A percentile compares a stretch with the other conserved stretches of the same genome.
Evolutionary conservation across 2,888 invertebrate species (phyloP).

Genomic region (Leptopterna dolabrata): DNA sequence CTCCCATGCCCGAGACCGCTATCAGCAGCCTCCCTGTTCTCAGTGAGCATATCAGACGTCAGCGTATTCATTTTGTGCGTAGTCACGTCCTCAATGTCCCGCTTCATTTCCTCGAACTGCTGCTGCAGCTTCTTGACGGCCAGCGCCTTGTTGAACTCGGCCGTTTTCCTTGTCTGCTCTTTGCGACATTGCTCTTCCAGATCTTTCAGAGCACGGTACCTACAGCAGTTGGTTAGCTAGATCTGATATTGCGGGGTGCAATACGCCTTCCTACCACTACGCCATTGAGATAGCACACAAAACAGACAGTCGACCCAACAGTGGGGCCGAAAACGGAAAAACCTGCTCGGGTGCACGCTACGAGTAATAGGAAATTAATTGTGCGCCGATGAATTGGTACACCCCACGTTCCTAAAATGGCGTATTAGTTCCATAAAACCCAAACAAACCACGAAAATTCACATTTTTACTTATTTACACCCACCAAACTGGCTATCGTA

Average conservation of each 20-base stretch:
- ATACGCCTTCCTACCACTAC: too few species aligned
- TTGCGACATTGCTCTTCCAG: conserved; percentile 39
- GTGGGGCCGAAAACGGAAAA: too few species aligned
- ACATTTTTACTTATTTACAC: too few species aligned
- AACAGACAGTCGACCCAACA: too few species aligned
- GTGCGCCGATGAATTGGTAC: too few species aligned
- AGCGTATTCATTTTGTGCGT: conserved; percentile 66
- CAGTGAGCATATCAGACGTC: conserved; percentile 87
- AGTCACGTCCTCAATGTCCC: conserved; percentile 24
- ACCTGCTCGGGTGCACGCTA: too few species aligned
- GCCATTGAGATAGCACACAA: too few species aligned
- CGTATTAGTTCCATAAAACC: too few species aligned
- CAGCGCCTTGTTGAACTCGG: conserved; percentile 43
- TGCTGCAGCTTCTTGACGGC: conserved; percentile 35
- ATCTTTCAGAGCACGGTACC: conserved; percentile 40
- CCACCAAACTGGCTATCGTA: too few species aligned
- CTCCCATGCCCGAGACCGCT: conserved; percentile 77
- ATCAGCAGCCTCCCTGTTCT: conserved; percentile 83
- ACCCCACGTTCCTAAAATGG: too few species aligned
- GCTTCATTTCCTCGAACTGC: conserved; percentile 43
- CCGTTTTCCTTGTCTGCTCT: conserved; percentile 25
- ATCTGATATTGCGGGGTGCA: background rate
- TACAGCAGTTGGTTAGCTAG: background rate
- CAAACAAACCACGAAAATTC: too few species aligned
- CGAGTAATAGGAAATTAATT: too few species aligned